Base-by-base conservation (phyloP, 2,888 invertebrate species). In the Drosophila suboccidentalis region DNA sequence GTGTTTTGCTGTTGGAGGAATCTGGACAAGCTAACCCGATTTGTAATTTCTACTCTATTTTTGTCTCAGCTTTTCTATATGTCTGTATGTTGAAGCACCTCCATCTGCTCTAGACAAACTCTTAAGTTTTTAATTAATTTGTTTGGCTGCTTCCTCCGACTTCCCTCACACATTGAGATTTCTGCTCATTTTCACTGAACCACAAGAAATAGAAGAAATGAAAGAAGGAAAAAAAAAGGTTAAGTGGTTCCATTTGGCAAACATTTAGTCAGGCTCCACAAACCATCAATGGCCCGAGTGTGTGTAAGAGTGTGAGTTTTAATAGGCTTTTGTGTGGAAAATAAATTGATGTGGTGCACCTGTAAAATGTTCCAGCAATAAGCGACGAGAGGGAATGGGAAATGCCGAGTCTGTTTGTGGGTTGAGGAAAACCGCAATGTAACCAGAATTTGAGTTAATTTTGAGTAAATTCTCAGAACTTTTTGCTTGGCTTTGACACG, bases 321-420 rank as follows among this genome's bases (percentile, higher is more conserved):
- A 86, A 86, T 86, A 87, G 88, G 89, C 82, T 89, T 87, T 89
- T 86, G 86, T 84, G 86, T 86, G 82, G 80, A 85, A 86, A 89
- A 86, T 89, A 86, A 88, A 89, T 88, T 85, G 90, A 88, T 87
- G 87, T 73, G 90, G 87, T 83, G 86, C 90, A 87, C 87, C 87
- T 87, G 87, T 68, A 81, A 90, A 89, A 75, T 72, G 80, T 50
- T 60, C 54, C 61, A 65, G 77, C 74, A 81, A 87, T 75, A 60
- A 58, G 71, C 58, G 44, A 49, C 26, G 49, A 38, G 36, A 19
- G 22, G 51, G n/a, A 67, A 39, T 17, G 43, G n/a, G 38, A 15
- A 50, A 19, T 39, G 17, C 47, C 59, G 69, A 41, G 77, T 80
- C 70, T 81, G 66, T 78, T 68, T 77, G 75, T 67, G 75, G 69